Evolutionary conservation across 2,888 invertebrate genomes (phyloP), one percentile per base, ranked within the genome.

Genomic region (Acanthococcus lagerstroemiae): DNA sequence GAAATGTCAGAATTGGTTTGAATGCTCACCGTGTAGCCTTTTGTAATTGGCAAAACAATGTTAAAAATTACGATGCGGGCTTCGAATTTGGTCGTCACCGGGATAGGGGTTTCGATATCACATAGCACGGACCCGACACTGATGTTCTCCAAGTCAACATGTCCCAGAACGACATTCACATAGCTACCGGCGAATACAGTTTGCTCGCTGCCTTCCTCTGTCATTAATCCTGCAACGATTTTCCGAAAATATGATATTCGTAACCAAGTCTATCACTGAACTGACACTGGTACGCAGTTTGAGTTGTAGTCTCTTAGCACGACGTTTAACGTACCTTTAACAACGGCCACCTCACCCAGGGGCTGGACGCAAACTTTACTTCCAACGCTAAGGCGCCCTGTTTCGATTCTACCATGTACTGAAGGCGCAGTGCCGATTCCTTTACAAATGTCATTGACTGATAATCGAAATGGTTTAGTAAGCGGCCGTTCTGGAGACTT

Each of bases 41-140:
- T 90, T 0, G 91, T 95, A 15, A 96, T 88, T 1, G 96, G 95
- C 44, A 90, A 84, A 70, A 86, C 86, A 0, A 95, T 83, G 74
- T 93, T 93, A 75, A 99, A 97, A n/a, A 95, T 86, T 25, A 95
- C 90, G 69, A 97, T 85, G 72, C 95, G 84, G 4, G 92, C 95
- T 77, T 91, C 86, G 75, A 97, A 91, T 70, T 85, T 83, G 5
- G 83, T 82, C 0, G 89, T 84, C 3, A 90, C 83, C 22, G 87
- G 88, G n/a, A 93, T 85, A 7, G 92, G 93, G 71, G 83, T 79
- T 25, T 82, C 78, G 0, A 86, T 84, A 76, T 92, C 90, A 77
- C 94, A 95, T 15, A 97, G 76, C 46, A 99, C 84, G 76, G 85
- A 88, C 0, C 99, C 99, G 57, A 92, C 81, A 6, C 83, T 83